Evolutionary conservation across 2,888 invertebrate genomes (phyloP).

Genomic region (Micropterix aruncella): DNA sequence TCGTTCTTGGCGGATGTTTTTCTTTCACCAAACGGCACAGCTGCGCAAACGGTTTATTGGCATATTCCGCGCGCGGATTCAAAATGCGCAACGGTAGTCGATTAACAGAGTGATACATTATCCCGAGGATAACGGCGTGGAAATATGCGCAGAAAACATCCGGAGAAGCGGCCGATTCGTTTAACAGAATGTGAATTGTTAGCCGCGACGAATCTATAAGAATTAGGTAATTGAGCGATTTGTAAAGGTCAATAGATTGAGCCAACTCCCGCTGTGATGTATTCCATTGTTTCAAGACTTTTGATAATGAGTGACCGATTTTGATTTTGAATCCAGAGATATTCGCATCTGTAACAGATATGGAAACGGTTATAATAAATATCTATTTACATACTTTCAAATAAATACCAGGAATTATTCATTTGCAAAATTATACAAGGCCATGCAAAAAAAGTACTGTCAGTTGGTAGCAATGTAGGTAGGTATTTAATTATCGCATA

Average conservation of each 20-base stretch:
- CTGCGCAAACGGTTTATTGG: neutral
- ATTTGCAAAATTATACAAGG: too few relatives aligned
- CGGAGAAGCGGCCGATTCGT: slow-evolving; percentile 28
- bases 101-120: neutral
- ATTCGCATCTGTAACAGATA: slow-evolving; percentile 32
- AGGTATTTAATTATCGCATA: too few relatives aligned
- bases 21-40: neutral
- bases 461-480: too few relatives aligned
- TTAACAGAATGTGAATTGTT: slow-evolving; percentile 41
- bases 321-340: slow-evolving; percentile 48
- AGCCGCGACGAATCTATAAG: slow-evolving; percentile 28
- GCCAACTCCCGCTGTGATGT: slow-evolving; percentile 21
- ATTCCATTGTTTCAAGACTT: slow-evolving; percentile 16
- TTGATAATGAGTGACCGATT: slow-evolving; percentile 40
- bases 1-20: neutral
- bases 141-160: slow-evolving; percentile 56
- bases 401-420: too few relatives aligned
- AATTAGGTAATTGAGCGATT: slow-evolving; percentile 37
- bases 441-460: too few relatives aligned
- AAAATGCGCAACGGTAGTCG: neutral
- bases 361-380: slow-evolving; percentile 3
- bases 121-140: slow-evolving; percentile 42
- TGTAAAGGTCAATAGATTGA: slow-evolving; percentile 28
- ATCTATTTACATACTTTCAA: too few relatives aligned
- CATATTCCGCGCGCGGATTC: neutral